phyloP scores from a whole-genome alignment of 1,140 invertebrate genomes.

The Atta texana region DNA sequence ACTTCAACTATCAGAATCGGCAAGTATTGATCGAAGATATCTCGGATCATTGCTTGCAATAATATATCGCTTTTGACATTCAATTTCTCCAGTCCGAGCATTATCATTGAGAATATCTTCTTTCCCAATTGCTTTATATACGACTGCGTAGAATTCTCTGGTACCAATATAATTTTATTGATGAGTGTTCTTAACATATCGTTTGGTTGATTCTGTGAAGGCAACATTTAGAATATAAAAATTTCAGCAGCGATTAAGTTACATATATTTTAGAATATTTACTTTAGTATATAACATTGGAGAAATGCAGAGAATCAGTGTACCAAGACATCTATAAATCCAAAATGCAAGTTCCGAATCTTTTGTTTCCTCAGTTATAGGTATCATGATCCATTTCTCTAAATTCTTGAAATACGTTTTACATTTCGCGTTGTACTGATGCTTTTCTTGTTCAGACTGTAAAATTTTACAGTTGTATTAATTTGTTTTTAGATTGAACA shows the following conservation, averaged over 20 bases:
- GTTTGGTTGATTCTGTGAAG: conserved; percentile 79
- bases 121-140: conserved; percentile 78
- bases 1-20: conserved; percentile 78
- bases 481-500: not conserved
- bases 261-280: conserved; percentile 58
- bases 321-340: conserved; percentile 83
- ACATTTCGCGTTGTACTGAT: conserved; percentile 74
- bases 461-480: conserved; percentile 24
- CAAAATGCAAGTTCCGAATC: conserved; percentile 77
- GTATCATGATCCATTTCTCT: conserved; percentile 81
- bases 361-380: conserved; percentile 81
- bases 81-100: conserved; percentile 81
- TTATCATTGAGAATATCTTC: conserved; percentile 82
- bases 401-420: conserved; percentile 80
- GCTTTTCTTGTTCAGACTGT: conserved; percentile 66
- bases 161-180: conserved; percentile 78
- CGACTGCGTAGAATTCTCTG: conserved; percentile 71
- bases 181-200: conserved; percentile 80
- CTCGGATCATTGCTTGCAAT: conserved; percentile 79
- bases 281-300: conserved; percentile 81
- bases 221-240: conserved; percentile 40
- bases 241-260: conserved; percentile 8
- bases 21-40: conserved; percentile 83
- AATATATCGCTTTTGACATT: conserved; percentile 79
- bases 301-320: conserved; percentile 80